These are phyloP conservation scores for Piliocolobus tephrosceles DNA, from an alignment of 2,113 vertebrate genomes.

Conservation along the genomic window DNA sequence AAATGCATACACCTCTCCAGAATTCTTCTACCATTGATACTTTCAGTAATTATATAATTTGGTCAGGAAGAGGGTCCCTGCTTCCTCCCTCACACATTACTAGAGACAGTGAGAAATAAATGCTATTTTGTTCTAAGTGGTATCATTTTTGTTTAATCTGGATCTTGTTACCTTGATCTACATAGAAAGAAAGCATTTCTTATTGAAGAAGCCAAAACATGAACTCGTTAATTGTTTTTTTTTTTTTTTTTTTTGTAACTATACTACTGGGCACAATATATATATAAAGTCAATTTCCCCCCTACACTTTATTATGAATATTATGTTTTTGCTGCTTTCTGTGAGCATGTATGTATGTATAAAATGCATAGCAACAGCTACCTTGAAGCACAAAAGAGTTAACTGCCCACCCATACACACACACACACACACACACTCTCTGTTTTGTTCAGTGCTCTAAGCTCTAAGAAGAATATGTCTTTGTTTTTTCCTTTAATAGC, in stretches of 20 bases:
- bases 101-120: background rate
- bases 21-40: background rate
- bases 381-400: conserved; percentile 67
- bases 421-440: conserved; percentile 57
- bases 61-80: background rate
- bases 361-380: conserved; percentile 42
- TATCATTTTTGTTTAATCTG: background rate
- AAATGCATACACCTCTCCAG: background rate
- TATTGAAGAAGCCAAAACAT: conserved; percentile 65
- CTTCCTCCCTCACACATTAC: background rate
- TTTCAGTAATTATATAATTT: background rate
- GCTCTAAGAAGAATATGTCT: conserved; percentile 81
- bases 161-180: conserved; percentile 42
- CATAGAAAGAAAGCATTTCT: conserved; percentile 75
- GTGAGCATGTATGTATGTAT: background rate
- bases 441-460: conserved; percentile 90
- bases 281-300: conserved; percentile 69
- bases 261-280: conserved; percentile 29
- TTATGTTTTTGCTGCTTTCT: background rate
- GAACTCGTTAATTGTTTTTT: conserved; percentile 48
- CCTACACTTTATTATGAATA: conserved; percentile 40
- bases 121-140: background rate
- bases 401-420: conserved; percentile 76
- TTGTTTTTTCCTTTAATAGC: conserved; percentile 88
- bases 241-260: conserved; percentile 48